Conservation (phyloP, 2,797 vertebrate genomes). For the Lepidocolaptes lacrymiger region DNA sequence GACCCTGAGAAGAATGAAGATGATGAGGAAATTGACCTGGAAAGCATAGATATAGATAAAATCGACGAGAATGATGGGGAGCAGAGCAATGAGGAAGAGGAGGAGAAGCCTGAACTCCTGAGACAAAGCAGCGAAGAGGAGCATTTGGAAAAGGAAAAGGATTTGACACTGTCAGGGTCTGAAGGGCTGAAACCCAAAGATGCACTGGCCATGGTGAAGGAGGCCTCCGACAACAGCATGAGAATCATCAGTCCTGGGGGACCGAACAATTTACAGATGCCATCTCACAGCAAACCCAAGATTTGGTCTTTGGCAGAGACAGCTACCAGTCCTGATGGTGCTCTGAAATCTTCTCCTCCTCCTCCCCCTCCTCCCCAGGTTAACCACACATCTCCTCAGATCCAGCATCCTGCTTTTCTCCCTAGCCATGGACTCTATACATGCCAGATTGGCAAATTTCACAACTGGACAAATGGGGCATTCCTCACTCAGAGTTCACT, state of each 20-base stretch:
- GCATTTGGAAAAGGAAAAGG: constrained; percentile 83
- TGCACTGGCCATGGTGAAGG: constrained; percentile 83
- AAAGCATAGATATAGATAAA: constrained; percentile 97
- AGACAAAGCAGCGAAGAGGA: constrained; percentile 71
- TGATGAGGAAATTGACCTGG: constrained; percentile 96
- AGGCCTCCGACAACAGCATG: constrained; percentile 84
- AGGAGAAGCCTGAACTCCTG: constrained; percentile 87
- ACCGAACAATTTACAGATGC: constrained; percentile 85
- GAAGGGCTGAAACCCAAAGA: constrained; percentile 89
- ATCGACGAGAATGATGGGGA: constrained; percentile 95
- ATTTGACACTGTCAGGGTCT: constrained; percentile 82
- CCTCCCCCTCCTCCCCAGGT: constrained; percentile 83
- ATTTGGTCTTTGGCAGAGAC: constrained; percentile 99
- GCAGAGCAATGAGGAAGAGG: constrained; percentile 95
- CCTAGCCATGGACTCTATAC: constrained; percentile 98
- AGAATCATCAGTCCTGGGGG: constrained; percentile 86
- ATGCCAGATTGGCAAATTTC: constrained; percentile 97
- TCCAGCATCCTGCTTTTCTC: constrained; percentile 94
- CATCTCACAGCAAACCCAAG: constrained; percentile 94
- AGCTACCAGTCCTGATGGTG: constrained; percentile 92
- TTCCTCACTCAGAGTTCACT: constrained; percentile 95
- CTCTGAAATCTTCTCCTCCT: constrained; percentile 89
- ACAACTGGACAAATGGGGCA: constrained; percentile 97
- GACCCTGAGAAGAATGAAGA: constrained; percentile 95
- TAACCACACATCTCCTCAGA: constrained; percentile 82